Evolutionary conservation across 2,797 vertebrate genomes (phyloP), one percentile per base, ranked within the genome.

Genomic region (Podargus strigoides): DNA sequence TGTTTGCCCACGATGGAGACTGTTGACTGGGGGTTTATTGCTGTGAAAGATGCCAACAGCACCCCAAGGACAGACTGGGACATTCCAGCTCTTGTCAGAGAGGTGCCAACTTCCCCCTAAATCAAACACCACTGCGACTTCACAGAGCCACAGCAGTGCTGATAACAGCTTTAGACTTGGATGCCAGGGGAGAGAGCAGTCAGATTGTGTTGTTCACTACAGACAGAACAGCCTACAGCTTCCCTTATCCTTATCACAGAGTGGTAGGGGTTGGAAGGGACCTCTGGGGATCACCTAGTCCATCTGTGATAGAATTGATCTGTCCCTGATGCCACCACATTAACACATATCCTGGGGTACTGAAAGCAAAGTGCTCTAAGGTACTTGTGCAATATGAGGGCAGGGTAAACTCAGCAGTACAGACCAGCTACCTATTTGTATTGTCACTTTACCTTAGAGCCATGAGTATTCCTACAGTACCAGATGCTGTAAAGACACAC

Each of bases 31-130:
- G 88, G 85, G n/a, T 88, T 97, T 93, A 74, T 14, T 36, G 60
- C 62, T 90, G 62, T 82, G 92, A 96, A 93, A 96, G 94, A 96
- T 96, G 95, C 94, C 94, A 97, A 89, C 91, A 88, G 84, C 85
- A 95, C 63, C 77, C 90, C 96, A 97, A 97, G 96, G 97, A 93
- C 97, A 97, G 86, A 80, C 85, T 82, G 92, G 96, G 95, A 97
- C 97, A 97, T 97, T 97, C 97, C 97, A 97, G 91, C 94, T 89
- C 94, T 95, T 95, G 95, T 88, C 94, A 94, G 56, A 89, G 94
- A 95, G 90, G 90, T 97, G 96, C 96, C 93, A 96, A 9, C 84
- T 96, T 96, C 79, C 79, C 89, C 92, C 18, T 85, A 94, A 95
- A 96, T 88, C 92, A 95, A 95, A 93, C 79, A 89, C 27, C 15